Evolutionary conservation across 2,888 invertebrate genomes (phyloP).

Genomic region (Drosophila nr. fundita): DNA sequence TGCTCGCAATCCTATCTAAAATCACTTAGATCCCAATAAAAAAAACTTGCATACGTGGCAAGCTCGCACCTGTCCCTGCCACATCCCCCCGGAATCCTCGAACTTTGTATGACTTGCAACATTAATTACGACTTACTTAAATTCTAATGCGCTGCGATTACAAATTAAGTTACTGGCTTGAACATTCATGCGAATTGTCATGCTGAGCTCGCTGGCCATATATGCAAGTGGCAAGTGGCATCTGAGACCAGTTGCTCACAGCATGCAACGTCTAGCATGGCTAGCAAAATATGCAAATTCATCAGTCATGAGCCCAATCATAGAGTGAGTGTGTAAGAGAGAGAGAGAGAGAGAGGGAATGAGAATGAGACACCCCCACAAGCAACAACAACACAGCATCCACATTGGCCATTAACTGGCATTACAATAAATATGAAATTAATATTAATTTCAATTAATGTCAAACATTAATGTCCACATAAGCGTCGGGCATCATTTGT

Average conservation of each 20-base stretch:
- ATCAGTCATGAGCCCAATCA: slow-evolving; percentile 49
- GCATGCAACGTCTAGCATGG: slow-evolving; percentile 50
- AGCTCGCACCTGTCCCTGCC: slow-evolving; percentile 4
- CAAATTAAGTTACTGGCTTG: slow-evolving; percentile 85
- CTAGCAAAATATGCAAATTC: slow-evolving; percentile 71
- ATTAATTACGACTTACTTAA: slow-evolving; percentile 86
- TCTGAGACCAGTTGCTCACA: slow-evolving; percentile 67
- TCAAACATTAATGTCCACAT: slow-evolving; percentile 83
- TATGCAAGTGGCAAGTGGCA: slow-evolving; percentile 30
- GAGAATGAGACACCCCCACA: slow-evolving; percentile 53
- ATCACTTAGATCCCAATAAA: slow-evolving; percentile 85
- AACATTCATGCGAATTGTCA: slow-evolving; percentile 80
- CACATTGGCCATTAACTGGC: slow-evolving; percentile 61
- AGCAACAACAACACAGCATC: slow-evolving; percentile 38
- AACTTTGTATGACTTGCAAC: slow-evolving; percentile 76
- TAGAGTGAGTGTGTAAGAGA: neutral
- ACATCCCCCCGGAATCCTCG: slow-evolving; percentile 24
- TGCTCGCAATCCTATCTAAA: slow-evolving; percentile 84
- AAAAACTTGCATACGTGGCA: slow-evolving; percentile 74
- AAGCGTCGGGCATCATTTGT: slow-evolving; percentile 83
- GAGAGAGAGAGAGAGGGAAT: neutral
- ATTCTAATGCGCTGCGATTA: slow-evolving; percentile 84
- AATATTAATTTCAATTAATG: slow-evolving; percentile 84
- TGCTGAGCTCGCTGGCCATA: slow-evolving; percentile 72
- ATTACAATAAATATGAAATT: slow-evolving; percentile 83